Base-by-base conservation (phyloP, 2,113 vertebrate species). In the Protomyctophum bolini region DNA sequence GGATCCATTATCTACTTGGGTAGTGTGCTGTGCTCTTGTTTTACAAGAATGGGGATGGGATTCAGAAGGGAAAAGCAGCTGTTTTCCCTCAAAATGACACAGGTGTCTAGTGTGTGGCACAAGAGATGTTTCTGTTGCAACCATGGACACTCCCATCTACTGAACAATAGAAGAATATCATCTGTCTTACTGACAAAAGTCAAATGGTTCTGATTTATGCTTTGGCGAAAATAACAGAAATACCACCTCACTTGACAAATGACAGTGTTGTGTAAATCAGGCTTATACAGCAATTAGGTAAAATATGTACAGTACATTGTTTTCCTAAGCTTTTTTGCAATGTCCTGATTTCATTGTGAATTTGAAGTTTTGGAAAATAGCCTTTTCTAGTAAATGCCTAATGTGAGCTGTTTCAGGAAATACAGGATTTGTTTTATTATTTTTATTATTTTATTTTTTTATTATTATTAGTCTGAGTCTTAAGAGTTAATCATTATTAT, bases 131-230 rank as follows among this genome's bases (percentile, higher is more conserved):
- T 68, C 52, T 61, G 41, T 57, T 10, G 0, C 12, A 68, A 66
- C 10, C 15, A 45, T 12, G 10, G 82, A 56, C 83, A 82, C 83
- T 72, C 79, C 84, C 75, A 80, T 65, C 75, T 56, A 79, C 81
- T 85, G 52, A 33, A 66, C 63, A 71, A 58, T 33, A 48, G 52
- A 47, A 7, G n/a, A 41, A 41, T 41, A 41, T 41, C 33, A 41
- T 41, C 33, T 41, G 21, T 21, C n/a, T 10, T 12, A 54, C 5
- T 54, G 52, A n/a, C 52, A 54, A 12, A 12, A 3, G 21, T 21
- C 21, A 21, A 21, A 21, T 21, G 21, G 21, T 21, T 21, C 10
- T 52, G 10, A 52, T 10, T 52, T 10, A 52, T 52, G 51, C n/a
- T 52, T 9, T 11, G 10, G n/a, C n/a, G n/a, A 54, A n/a, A 54